These are phyloP conservation scores for Amphipoea lucens DNA, from an alignment of 2,888 invertebrate genomes.

Conservation along the genomic window DNA sequence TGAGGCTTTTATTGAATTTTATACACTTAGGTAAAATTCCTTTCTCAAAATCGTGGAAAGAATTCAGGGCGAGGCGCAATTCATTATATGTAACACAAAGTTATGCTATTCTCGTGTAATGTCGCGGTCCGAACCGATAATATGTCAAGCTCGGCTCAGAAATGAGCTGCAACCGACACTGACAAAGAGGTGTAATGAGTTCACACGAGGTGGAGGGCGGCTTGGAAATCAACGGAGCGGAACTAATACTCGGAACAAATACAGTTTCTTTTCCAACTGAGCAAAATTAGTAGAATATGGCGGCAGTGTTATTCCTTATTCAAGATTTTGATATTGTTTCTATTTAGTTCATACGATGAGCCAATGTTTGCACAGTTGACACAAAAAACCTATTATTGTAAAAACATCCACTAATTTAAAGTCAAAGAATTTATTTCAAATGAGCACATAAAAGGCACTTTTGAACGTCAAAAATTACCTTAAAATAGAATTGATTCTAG, in stretches of 20 bases:
- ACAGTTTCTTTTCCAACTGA: not conserved
- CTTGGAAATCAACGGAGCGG: conserved; percentile 16
- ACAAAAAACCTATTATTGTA: not conserved
- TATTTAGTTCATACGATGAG: not conserved
- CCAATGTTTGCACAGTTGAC: not conserved
- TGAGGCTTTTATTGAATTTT: not conserved
- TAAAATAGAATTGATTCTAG: too few species aligned
- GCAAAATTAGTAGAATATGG: not conserved
- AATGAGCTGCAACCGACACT: conserved; percentile 64
- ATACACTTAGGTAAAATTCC: too few species aligned
- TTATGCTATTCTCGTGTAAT: conserved; percentile 22
- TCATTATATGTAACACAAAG: conserved; percentile 4
- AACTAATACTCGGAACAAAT: not conserved
- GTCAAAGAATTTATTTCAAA: too few species aligned
- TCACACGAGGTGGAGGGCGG: conserved; percentile 42
- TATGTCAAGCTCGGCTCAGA: conserved; percentile 56
- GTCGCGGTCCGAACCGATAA: conserved; percentile 43
- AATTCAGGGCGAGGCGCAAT: not conserved
- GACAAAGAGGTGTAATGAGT: conserved; percentile 64
- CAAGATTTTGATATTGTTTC: not conserved
- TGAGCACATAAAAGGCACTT: too few species aligned
- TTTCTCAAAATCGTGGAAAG: not conserved
- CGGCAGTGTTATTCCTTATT: not conserved
- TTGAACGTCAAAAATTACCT: too few species aligned
- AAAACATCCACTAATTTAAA: not conserved